phyloP scores from a whole-genome alignment of 1,140 invertebrate species.

The Nilaparvata lugens region DNA sequence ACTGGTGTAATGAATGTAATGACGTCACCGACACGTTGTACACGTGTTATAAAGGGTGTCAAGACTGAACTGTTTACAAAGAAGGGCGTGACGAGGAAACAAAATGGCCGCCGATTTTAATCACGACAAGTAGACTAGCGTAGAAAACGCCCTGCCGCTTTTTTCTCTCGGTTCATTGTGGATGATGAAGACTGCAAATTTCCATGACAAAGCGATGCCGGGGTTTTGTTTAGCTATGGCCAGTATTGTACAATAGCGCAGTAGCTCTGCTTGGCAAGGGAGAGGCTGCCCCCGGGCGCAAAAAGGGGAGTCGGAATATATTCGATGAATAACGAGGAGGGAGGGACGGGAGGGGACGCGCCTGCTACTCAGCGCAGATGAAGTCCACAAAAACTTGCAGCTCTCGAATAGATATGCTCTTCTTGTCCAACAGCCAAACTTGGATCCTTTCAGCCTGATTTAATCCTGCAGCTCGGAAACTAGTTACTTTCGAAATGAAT shows the following conservation, averaged over 20 bases:
- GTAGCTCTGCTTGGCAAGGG: not conserved
- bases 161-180: no score
- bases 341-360: not conserved
- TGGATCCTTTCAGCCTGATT: no score
- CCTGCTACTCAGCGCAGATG: not conserved
- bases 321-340: not conserved
- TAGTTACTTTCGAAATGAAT: no score
- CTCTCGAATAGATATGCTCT: no score
- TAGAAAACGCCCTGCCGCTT: not conserved
- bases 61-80: not conserved
- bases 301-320: not conserved
- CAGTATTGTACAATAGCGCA: not conserved
- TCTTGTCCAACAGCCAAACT: no score
- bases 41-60: no score
- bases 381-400: no score
- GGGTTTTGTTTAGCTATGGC: not conserved
- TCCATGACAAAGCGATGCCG: not conserved
- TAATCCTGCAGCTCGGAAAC: no score
- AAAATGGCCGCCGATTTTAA: conserved; percentile 1
- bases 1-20: no score
- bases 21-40: no score
- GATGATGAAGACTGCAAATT: not conserved
- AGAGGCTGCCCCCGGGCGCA: not conserved
- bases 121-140: not conserved
- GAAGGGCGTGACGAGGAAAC: not conserved